Conservation (phyloP, 2,888 invertebrate genomes). For the Blastobasis adustella region DNA sequence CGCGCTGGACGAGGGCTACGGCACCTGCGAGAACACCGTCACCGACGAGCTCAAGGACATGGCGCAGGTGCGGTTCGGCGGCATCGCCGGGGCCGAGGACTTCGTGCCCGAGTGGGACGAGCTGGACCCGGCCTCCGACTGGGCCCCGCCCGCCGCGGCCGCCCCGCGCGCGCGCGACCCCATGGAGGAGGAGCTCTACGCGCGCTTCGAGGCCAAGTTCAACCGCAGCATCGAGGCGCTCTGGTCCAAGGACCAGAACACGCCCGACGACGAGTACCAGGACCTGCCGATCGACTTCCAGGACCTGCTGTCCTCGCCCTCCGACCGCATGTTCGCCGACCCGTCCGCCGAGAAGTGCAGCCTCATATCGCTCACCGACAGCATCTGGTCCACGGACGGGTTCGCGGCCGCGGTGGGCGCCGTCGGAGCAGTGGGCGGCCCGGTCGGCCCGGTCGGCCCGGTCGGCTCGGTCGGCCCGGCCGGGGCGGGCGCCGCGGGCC, state of each 20-base stretch:
- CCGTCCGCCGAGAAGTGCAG: constrained; percentile 50
- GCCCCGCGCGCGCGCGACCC: constrained; percentile 44
- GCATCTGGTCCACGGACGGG: constrained; percentile 46
- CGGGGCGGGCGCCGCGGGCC: constrained; percentile 24
- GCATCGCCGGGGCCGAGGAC: constrained; percentile 26
- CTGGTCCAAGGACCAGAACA: constrained; percentile 74
- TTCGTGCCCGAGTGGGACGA: constrained; percentile 58
- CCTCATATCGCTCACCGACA: constrained; percentile 46
- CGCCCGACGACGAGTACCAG: constrained; percentile 72
- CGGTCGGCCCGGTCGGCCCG: background rate
- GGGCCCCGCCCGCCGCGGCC: constrained; percentile 48
- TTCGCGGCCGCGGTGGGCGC: constrained; percentile 24
- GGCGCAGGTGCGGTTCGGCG: constrained; percentile 32
- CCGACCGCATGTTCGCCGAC: constrained; percentile 62
- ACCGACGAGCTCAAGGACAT: constrained; percentile 50
- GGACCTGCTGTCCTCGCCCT: constrained; percentile 74
- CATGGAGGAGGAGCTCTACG: constrained; percentile 70
- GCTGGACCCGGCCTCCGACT: constrained; percentile 43
- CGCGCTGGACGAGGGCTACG: constrained; percentile 67
- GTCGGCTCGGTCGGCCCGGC: too few species aligned
- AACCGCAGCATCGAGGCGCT: constrained; percentile 80
- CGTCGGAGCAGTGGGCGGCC: too few species aligned
- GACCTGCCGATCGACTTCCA: constrained; percentile 77
- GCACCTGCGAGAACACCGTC: constrained; percentile 67
- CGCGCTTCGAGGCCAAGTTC: constrained; percentile 79